phyloP scores from a whole-genome alignment of 2,113 vertebrate genomes.

The Ceyx cyanopectus region DNA sequence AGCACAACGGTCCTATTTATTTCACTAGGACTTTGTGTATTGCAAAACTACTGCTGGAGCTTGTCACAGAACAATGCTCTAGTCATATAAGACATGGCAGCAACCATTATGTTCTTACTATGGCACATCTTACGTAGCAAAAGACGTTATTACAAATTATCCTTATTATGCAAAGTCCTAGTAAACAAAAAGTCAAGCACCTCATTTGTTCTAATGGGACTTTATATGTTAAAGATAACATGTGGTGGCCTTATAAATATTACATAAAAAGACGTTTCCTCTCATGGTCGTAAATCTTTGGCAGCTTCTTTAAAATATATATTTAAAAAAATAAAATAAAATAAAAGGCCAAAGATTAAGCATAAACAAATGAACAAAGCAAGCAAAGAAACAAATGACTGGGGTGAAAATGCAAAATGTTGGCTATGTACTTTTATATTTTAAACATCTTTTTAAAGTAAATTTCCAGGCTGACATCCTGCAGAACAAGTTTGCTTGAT shows the following conservation, averaged over 20 bases:
- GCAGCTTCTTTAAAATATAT: background rate
- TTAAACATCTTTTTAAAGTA: background rate
- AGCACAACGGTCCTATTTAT: slow-evolving; percentile 60
- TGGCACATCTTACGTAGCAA: slow-evolving; percentile 32
- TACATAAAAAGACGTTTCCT: slow-evolving; percentile 37
- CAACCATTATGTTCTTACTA: slow-evolving; percentile 41
- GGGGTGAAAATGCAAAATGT: background rate
- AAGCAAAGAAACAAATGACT: background rate
- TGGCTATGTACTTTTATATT: background rate
- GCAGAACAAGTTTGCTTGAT: background rate
- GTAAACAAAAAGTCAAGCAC: slow-evolving; percentile 66
- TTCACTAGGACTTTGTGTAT: slow-evolving; percentile 50
- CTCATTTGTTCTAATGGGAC: slow-evolving; percentile 49
- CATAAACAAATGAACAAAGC: background rate
- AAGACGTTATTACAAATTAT: slow-evolving; percentile 72
- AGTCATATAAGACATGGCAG: slow-evolving; percentile 41
- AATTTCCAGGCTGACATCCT: background rate
- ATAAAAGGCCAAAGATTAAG: background rate
- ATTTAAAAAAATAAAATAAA: background rate
- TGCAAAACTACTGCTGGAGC: slow-evolving; percentile 46
- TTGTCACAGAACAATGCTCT: slow-evolving; percentile 56
- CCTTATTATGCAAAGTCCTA: slow-evolving; percentile 65
- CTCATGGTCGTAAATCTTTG: background rate
- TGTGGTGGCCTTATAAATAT: slow-evolving; percentile 16
- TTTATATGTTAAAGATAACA: slow-evolving; percentile 64